Evolutionary conservation across 2,113 vertebrate genomes (phyloP).

Genomic region (Scophthalmus maximus): DNA sequence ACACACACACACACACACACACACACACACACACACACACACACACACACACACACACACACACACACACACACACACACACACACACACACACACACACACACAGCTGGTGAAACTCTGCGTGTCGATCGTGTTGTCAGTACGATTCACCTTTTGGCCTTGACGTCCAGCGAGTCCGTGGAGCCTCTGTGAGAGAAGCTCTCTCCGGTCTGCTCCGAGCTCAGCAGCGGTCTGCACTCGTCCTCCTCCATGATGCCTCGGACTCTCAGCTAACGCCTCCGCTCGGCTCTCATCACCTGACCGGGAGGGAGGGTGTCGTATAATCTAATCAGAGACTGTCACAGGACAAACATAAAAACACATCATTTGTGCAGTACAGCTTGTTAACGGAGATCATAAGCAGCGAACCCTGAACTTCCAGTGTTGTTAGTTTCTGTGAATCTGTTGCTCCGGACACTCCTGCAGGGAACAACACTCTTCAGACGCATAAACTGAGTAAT

Average conservation of each 20-base stretch:
- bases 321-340: constrained; percentile 11
- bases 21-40: constrained; percentile 7
- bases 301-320: constrained; percentile 11
- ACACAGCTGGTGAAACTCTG: too few species aligned
- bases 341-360: constrained; percentile 14
- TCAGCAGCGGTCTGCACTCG: constrained; percentile 75
- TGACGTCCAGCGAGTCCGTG: constrained; percentile 76
- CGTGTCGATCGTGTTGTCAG: too few species aligned
- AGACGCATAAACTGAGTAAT: too few species aligned
- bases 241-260: constrained; percentile 82
- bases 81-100: constrained; percentile 1
- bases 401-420: too few species aligned
- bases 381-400: too few species aligned
- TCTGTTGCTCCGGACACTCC: too few species aligned
- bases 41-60: not conserved
- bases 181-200: constrained; percentile 62
- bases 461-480: too few species aligned
- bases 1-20: constrained; percentile 10
- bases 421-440: too few species aligned
- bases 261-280: constrained; percentile 9
- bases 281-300: constrained; percentile 58
- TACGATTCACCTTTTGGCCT: constrained; percentile 82
- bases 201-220: constrained; percentile 60
- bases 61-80: constrained; percentile 1
- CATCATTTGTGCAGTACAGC: too few species aligned